Conservation (phyloP, 2,888 invertebrate species). For the Tortrix viridana region DNA sequence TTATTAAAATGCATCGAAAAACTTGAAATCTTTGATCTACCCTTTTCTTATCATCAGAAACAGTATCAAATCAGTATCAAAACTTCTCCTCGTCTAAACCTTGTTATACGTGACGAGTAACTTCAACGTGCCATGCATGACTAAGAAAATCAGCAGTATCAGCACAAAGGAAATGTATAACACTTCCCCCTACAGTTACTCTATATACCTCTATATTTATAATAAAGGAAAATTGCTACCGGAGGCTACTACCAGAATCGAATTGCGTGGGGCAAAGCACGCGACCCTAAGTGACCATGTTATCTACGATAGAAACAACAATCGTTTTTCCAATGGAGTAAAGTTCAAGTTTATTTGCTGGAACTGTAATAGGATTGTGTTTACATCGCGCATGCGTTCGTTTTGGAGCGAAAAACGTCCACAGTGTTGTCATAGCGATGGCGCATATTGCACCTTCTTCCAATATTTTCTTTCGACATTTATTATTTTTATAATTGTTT, state of each 20-base stretch:
- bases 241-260: slow-evolving; percentile 65
- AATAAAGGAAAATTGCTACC: slow-evolving; percentile 76
- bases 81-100: slow-evolving; percentile 11
- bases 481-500: slow-evolving; percentile 37
- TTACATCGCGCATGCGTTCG: slow-evolving; percentile 70
- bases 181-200: slow-evolving; percentile 50
- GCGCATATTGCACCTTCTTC: slow-evolving; percentile 59
- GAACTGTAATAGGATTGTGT: slow-evolving; percentile 34
- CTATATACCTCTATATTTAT: slow-evolving; percentile 52
- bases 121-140: slow-evolving; percentile 14
- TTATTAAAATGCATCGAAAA: slow-evolving; percentile 48
- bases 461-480: slow-evolving; percentile 16
- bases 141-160: slow-evolving; percentile 22
- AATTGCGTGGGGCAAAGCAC: slow-evolving; percentile 64
- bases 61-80: slow-evolving; percentile 26
- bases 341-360: slow-evolving; percentile 48
- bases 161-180: slow-evolving; percentile 58
- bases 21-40: slow-evolving; percentile 37
- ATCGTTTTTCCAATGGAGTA: slow-evolving; percentile 40
- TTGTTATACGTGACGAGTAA: slow-evolving; percentile 15
- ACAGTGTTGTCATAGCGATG: slow-evolving; percentile 74
- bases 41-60: slow-evolving; percentile 43
- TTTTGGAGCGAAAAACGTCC: slow-evolving; percentile 79
- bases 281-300: slow-evolving; percentile 52
- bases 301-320: slow-evolving; percentile 14